These are phyloP conservation scores for Pygathrix nemaeus DNA, from an alignment of 2,113 vertebrate genomes.

Conservation along the genomic window DNA sequence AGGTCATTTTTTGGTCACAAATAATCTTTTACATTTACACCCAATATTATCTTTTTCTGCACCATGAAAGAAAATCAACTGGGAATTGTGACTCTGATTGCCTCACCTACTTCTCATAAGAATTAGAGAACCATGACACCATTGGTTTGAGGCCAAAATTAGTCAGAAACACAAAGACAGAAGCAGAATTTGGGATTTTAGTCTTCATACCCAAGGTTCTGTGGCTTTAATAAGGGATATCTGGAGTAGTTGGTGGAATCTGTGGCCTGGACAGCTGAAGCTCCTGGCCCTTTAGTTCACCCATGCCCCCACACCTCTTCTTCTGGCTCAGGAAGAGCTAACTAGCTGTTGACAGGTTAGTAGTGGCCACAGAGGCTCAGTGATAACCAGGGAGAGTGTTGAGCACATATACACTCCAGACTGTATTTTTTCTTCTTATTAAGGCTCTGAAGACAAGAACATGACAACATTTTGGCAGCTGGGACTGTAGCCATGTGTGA, in stretches of 20 bases:
- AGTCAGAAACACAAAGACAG: background rate
- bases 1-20: background rate
- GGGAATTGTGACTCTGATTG: background rate
- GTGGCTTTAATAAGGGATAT: background rate
- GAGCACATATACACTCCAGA: slow-evolving; percentile 53
- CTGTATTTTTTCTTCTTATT: slow-evolving; percentile 75
- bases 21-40: background rate
- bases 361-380: slow-evolving; percentile 21
- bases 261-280: background rate
- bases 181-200: background rate
- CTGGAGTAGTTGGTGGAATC: background rate
- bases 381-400: slow-evolving; percentile 20
- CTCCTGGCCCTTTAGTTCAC: background rate
- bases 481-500: slow-evolving; percentile 78
- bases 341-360: background rate
- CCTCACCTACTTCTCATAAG: background rate
- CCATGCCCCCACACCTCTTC: background rate
- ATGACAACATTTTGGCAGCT: slow-evolving; percentile 81
- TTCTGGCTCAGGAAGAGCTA: background rate
- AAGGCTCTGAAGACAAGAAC: slow-evolving; percentile 79
- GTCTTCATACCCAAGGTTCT: background rate
- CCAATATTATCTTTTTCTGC: background rate
- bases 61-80: background rate
- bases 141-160: background rate
- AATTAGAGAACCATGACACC: background rate